A percentile compares a stretch with the other conserved stretches of the same genome.
These are phyloP conservation scores for Drosophila mayaguana DNA, from an alignment of 2,888 invertebrate genomes.

Conservation along the genomic window DNA sequence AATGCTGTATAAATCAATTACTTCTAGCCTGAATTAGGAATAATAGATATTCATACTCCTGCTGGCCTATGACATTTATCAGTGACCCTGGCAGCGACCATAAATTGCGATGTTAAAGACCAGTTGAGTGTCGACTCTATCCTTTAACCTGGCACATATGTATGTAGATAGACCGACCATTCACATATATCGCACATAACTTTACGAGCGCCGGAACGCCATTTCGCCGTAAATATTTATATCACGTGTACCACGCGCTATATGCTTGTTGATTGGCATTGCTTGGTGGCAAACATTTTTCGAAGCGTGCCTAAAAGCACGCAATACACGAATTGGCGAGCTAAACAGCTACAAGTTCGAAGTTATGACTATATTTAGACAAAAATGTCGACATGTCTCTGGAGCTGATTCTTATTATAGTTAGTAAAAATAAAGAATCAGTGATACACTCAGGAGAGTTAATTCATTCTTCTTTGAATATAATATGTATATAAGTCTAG, in stretches of 20 bases:
- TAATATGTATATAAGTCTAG: too few species aligned
- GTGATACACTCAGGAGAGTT: too few species aligned
- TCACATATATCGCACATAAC: conserved; percentile 22
- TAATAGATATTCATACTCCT: conserved; percentile 43
- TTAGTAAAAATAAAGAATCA: too few species aligned
- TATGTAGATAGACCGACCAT: conserved; percentile 4
- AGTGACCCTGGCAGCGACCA: conserved; percentile 8
- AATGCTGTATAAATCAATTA: conserved; percentile 18
- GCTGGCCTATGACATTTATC: conserved; percentile 36
- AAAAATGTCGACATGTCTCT: too few species aligned
- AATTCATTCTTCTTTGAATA: too few species aligned
- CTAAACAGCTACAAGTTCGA: not conserved
- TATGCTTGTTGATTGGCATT: conserved; percentile 72
- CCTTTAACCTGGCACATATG: conserved; percentile 6
- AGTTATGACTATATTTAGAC: not conserved
- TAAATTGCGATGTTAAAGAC: conserved; percentile 52
- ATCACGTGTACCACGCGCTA: conserved; percentile 48
- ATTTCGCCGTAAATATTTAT: conserved; percentile 34
- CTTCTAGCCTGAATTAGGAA: not conserved
- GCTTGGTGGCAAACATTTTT: conserved; percentile 17
- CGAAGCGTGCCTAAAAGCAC: conserved; percentile 43
- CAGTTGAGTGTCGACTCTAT: conserved; percentile 8
- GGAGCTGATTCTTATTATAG: too few species aligned
- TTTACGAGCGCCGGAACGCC: conserved; percentile 30
- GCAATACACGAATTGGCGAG: conserved; percentile 54